phyloP scores from a whole-genome alignment of 2,797 vertebrate species.

The Gymnoscopelus microlampas region DNA sequence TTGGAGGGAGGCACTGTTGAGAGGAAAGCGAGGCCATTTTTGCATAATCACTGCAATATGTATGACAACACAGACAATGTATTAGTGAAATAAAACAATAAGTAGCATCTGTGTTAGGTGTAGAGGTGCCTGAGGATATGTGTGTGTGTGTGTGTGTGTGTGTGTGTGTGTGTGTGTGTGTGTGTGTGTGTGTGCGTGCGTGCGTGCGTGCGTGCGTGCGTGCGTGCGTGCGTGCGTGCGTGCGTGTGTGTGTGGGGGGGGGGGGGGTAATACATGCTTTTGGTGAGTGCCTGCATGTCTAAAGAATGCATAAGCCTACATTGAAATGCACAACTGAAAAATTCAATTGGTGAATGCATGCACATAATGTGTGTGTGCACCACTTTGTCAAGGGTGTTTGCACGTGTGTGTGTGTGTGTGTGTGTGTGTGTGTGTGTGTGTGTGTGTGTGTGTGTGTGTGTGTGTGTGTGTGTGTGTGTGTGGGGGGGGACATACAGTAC shows the following conservation, averaged over 20 bases:
- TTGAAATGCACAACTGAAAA: too few relatives aligned
- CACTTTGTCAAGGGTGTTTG: not conserved
- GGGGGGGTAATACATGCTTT: not conserved
- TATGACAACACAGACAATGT: constrained; percentile 47
- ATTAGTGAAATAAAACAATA: constrained; percentile 59
- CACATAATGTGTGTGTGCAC: not conserved
- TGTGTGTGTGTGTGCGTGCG: constrained; percentile 7
- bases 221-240: constrained; percentile 3
- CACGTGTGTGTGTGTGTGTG: not conserved
- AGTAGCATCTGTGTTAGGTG: constrained; percentile 54
- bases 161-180: constrained; percentile 7
- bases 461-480: not conserved
- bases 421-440: not conserved
- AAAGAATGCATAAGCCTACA: too few relatives aligned
- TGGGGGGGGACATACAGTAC: too few relatives aligned
- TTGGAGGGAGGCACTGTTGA: constrained; percentile 21
- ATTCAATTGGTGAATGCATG: not conserved
- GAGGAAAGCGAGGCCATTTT: constrained; percentile 46
- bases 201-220: constrained; percentile 7
- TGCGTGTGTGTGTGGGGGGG: constrained; percentile 16
- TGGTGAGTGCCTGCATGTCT: not conserved
- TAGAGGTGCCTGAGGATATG: constrained; percentile 25
- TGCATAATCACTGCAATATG: constrained; percentile 52
- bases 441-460: not conserved
- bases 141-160: constrained; percentile 5